Conservation (phyloP, 1,140 invertebrate genomes). For the Lepidurus couesii region DNA sequence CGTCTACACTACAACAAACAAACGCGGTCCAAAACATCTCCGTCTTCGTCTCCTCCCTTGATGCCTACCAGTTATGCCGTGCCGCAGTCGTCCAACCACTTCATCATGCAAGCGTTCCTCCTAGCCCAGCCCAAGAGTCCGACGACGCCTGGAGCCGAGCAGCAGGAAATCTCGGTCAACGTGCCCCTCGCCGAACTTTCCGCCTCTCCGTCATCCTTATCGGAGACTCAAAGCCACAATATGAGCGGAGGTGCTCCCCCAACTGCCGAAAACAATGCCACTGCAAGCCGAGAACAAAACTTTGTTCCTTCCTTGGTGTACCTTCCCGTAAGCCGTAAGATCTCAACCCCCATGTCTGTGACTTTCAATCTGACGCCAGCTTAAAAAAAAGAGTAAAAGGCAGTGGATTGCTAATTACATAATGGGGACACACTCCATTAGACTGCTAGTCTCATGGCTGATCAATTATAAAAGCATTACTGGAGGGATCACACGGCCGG, state of each 20-base stretch:
- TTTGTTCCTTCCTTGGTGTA: slow-evolving; percentile 85
- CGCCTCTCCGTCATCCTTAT: neutral
- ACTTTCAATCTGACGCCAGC: slow-evolving; percentile 87
- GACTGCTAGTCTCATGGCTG: neutral
- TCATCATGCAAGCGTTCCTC: slow-evolving; percentile 79
- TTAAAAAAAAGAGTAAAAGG: slow-evolving; percentile 43
- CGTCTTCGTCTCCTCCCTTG: neutral
- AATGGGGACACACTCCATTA: neutral
- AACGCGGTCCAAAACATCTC: neutral
- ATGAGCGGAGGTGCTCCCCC: neutral
- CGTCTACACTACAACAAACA: slow-evolving; percentile 41
- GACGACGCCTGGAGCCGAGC: neutral
- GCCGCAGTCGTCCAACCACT: slow-evolving; percentile 42
- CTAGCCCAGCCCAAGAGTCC: slow-evolving; percentile 55
- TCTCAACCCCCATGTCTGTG: slow-evolving; percentile 71
- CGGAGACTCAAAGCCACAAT: neutral
- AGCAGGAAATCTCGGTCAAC: slow-evolving; percentile 22
- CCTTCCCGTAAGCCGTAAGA: slow-evolving; percentile 77
- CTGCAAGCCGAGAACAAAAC: slow-evolving; percentile 46
- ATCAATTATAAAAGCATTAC: neutral
- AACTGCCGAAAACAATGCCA: slow-evolving; percentile 31
- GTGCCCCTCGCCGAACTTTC: slow-evolving; percentile 34
- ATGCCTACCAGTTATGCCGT: slow-evolving; percentile 39
- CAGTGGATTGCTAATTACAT: neutral
- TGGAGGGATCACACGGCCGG: neutral